These are phyloP conservation scores for Notocelia uddmanniana DNA, from an alignment of 2,888 invertebrate genomes.

Conservation along the genomic window DNA sequence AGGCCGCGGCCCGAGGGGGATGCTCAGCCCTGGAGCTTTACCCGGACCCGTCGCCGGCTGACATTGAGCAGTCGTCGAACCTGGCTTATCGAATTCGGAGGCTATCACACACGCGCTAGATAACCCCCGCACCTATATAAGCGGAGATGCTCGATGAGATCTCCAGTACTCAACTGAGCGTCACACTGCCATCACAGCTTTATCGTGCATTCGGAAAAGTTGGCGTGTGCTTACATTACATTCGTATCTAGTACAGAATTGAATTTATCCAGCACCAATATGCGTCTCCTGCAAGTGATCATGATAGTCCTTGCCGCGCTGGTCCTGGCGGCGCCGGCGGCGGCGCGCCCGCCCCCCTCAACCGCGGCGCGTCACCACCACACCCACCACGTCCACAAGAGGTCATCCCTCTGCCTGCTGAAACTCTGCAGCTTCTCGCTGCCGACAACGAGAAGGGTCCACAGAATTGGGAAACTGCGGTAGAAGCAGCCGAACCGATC, in stretches of 20 bases:
- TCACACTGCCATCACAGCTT: constrained; percentile 58
- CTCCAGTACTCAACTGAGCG: constrained; percentile 70
- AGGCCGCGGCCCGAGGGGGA: neutral
- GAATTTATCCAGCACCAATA: constrained; percentile 51
- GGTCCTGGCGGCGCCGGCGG: constrained; percentile 52
- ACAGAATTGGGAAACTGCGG: constrained; percentile 42
- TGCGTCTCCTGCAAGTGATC: constrained; percentile 69
- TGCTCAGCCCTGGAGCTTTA: neutral
- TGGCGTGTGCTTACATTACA: neutral
- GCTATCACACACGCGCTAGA: constrained; percentile 82
- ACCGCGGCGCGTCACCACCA: constrained; percentile 38
- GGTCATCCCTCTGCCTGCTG: constrained; percentile 68
- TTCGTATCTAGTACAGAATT: neutral
- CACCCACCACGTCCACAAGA: constrained; percentile 60
- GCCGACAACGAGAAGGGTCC: constrained; percentile 56
- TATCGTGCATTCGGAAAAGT: neutral
- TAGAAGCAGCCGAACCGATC: neutral
- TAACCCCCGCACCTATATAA: constrained; percentile 76
- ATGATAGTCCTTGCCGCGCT: constrained; percentile 60
- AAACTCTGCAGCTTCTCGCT: constrained; percentile 69
- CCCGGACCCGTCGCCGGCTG: constrained; percentile 52
- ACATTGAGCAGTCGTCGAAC: constrained; percentile 85
- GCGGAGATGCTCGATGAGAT: constrained; percentile 58
- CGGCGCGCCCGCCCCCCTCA: constrained; percentile 57
- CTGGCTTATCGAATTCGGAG: constrained; percentile 68